Base-by-base conservation (phyloP, 2,113 vertebrate species). In the Phalacrocorax aristotelis region DNA sequence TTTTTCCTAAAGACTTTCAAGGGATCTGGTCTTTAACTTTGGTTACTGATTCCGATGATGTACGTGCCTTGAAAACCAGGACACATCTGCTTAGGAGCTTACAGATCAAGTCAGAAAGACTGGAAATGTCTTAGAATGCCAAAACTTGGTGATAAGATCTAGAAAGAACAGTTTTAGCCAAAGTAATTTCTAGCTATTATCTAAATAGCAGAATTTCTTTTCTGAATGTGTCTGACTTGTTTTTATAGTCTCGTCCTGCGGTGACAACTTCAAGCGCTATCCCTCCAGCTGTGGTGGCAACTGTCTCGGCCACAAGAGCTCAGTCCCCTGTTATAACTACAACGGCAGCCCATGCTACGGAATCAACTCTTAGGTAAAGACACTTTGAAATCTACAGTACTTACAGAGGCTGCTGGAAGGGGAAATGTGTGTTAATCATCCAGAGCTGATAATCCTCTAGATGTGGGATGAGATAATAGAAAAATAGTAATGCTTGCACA, bases 321-420 rank as follows among this genome's bases (percentile, higher is more conserved):
- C 99, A 99, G 97, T 99, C 99, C 62, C 99, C 99, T 23, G 98
- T 99, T 87, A 99, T 99, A 93, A 99, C 98, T 74, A 99, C 99
- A 4, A 98, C 99, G 46, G 98, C 98, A 66, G 98, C 99, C 30
- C 99, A 99, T 93, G 98, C 99, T 80, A 97, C 99, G 14, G 99
- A 99, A 42, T 98, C 99, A 64, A 95, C 98, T 14, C 99, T 99
- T 64, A 99, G 99, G 99, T 99, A 98, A 91, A 96, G 74, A 40
- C 0, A 3, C 34, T 44, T 64, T 78, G 44, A 32, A 58, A 30
- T 42, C 57, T 40, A 2, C 52, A 52, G 18, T 71, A 48, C 57
- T 76, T 11, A 20, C 30, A 58, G 79, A 78, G 61, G 34, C 21
- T 81, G 48, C 49, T 21, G 49, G 20, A 42, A 74, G 36, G n/a